Evolutionary conservation across 2,888 invertebrate genomes (phyloP), one percentile per base, ranked within the genome.

Genomic region (Ellobium chinense): DNA sequence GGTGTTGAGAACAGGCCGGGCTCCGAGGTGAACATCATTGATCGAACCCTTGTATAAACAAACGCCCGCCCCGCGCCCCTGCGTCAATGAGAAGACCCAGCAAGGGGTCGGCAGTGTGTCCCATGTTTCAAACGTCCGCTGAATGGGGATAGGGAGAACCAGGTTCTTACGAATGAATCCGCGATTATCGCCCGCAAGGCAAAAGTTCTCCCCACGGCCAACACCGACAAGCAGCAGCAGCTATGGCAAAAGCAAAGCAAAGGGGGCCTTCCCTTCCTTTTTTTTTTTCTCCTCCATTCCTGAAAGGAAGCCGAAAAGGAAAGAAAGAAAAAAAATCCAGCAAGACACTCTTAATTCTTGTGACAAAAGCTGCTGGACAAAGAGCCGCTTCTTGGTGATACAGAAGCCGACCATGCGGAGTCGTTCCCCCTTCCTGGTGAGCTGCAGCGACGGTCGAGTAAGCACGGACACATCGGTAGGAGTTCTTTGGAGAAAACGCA

Each of bases 1-100:
- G 46, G 46, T 18, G 46, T 7, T 7, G 46, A 18, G 46, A 46
- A 46, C 46, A 4, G 21, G 18, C n/a, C 36, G 21, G 21, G 18
- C n/a, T 21, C 21, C 5, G 2, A 70, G 60, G 73, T 62, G 73
- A 62, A 37, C 29, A 39, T 18, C 14, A 60, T 60, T 60, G 62
- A 73, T 73, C 29, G 39, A 60, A 39, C 39, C 27, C 68, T 37
- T 76, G 76, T 76, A 21, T 66, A 66, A 76, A 76, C 76, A 76
- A 66, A 63, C 66, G 66, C 37, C 68, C 37, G 36, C 46, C 56
- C 66, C 68, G 34, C 27, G 36, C 68, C 56, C 56, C 37, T 12
- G 21, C 14, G n/a, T 29, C 73, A 39, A 29, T 73, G 73, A 68
- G 76, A 37, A 31, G 36, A 24, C 76, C 34, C 76, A 31, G 66